A percentile compares a stretch with the other conserved stretches of the same genome.
These are phyloP conservation scores for Galemys pyrenaicus DNA, from an alignment of 2,113 vertebrate species.

Conservation along the genomic window DNA sequence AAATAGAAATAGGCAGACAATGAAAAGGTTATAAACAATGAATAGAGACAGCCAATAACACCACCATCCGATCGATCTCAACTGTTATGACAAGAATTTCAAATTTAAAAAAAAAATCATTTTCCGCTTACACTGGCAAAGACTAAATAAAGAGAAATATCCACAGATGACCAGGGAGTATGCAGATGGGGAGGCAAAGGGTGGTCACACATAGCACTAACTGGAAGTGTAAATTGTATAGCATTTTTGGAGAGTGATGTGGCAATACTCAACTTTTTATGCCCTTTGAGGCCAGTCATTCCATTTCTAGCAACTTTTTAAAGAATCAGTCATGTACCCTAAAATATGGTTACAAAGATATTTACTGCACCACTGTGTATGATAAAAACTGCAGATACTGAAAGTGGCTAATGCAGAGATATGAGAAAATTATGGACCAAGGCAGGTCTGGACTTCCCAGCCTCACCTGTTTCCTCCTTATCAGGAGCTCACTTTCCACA, in stretches of 20 bases:
- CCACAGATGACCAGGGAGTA: background rate
- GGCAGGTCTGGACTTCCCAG: background rate
- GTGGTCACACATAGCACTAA: background rate
- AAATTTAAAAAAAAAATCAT: slow-evolving; percentile 28
- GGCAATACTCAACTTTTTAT: background rate
- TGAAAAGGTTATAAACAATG: background rate
- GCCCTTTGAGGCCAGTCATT: background rate
- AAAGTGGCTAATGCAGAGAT: background rate
- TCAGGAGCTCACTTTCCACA: background rate
- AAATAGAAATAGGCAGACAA: slow-evolving; percentile 43
- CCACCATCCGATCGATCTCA: background rate
- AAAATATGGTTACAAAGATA: background rate
- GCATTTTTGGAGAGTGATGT: background rate
- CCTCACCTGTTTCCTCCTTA: background rate
- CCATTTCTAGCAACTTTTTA: slow-evolving; percentile 2
- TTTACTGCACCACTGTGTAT: background rate
- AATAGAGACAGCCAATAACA: slow-evolving; percentile 31
- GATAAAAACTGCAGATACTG: background rate
- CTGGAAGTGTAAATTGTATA: background rate
- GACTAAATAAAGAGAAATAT: background rate
- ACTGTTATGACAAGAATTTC: slow-evolving; percentile 38
- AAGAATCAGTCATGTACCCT: background rate
- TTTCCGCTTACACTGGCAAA: slow-evolving; percentile 42
- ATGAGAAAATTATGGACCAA: background rate
- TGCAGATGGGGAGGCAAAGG: background rate